Evolutionary conservation across 2,797 vertebrate species (phyloP).

Genomic region (Thamnophis elegans): DNA sequence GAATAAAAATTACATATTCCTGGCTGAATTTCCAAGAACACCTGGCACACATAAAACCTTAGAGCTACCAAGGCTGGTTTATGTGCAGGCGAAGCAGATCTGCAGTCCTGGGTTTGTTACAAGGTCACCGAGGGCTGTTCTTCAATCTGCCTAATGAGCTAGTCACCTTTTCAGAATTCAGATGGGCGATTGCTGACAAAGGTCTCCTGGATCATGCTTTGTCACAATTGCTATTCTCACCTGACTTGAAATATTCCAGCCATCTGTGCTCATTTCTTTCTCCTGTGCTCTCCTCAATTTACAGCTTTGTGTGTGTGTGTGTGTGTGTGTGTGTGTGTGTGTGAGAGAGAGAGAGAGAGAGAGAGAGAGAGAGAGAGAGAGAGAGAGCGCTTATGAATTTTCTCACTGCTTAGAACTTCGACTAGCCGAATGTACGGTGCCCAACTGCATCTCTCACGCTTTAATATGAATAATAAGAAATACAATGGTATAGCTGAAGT

Average conservation of each 20-base stretch:
- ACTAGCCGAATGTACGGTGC: not conserved
- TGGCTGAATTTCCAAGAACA: slow-evolving; percentile 23
- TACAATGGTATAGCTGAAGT: not conserved
- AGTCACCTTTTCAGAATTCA: slow-evolving; percentile 63
- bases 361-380: too few species aligned
- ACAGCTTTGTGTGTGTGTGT: slow-evolving; percentile 14
- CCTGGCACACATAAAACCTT: slow-evolving; percentile 33
- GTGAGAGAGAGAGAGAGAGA: too few species aligned
- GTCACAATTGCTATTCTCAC: slow-evolving; percentile 65
- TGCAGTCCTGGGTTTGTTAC: slow-evolving; percentile 46
- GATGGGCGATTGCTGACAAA: slow-evolving; percentile 60
- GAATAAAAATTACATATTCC: not conserved
- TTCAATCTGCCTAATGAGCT: slow-evolving; percentile 60
- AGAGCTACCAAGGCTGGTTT: slow-evolving; percentile 34
- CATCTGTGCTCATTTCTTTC: slow-evolving; percentile 62
- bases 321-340: too few species aligned
- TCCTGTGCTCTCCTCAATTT: slow-evolving; percentile 58
- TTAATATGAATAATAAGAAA: not conserved
- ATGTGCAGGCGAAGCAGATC: slow-evolving; percentile 40
- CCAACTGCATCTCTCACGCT: not conserved
- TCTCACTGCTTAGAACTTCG: slow-evolving; percentile 33
- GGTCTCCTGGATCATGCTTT: slow-evolving; percentile 58
- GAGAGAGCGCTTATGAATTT: not conserved
- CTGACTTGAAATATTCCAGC: slow-evolving; percentile 60
- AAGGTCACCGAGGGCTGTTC: slow-evolving; percentile 61